A percentile compares a stretch with the other conserved stretches of the same genome.
These are phyloP conservation scores for Drosophila tsacasi DNA, from an alignment of 1,140 invertebrate genomes.

Conservation along the genomic window DNA sequence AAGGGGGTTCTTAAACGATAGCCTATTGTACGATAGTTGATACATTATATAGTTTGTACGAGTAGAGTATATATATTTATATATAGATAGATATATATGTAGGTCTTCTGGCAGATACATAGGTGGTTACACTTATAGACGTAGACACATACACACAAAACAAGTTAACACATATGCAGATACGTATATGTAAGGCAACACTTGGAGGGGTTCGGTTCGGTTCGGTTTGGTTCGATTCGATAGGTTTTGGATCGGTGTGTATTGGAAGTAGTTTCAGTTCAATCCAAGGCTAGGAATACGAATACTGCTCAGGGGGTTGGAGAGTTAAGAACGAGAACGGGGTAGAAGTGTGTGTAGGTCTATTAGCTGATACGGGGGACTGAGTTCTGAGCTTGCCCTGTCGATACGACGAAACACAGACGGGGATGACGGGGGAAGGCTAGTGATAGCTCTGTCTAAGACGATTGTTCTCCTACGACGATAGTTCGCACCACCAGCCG, in stretches of 20 bases:
- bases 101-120: constrained; percentile 44
- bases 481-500: constrained; percentile 57
- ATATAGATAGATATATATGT: constrained; percentile 28
- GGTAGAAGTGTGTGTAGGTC: constrained; percentile 2
- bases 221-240: constrained; percentile 15
- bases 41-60: constrained; percentile 42
- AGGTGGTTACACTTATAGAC: constrained; percentile 49
- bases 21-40: constrained; percentile 46
- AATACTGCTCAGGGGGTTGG: constrained; percentile 12
- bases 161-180: constrained; percentile 52
- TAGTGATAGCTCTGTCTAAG: constrained; percentile 36
- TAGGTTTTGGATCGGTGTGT: constrained; percentile 26
- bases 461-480: constrained; percentile 21
- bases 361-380: neutral
- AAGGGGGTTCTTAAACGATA: constrained; percentile 40
- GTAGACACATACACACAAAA: constrained; percentile 56
- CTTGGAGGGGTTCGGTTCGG: neutral
- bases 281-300: constrained; percentile 37
- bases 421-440: neutral
- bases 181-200: constrained; percentile 27
- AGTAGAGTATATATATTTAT: constrained; percentile 44
- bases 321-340: constrained; percentile 10
- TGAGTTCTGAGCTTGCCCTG: neutral
- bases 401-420: constrained; percentile 9
- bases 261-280: constrained; percentile 50